Base-by-base conservation (phyloP, 1,140 invertebrate species). In the Apis laboriosa region DNA sequence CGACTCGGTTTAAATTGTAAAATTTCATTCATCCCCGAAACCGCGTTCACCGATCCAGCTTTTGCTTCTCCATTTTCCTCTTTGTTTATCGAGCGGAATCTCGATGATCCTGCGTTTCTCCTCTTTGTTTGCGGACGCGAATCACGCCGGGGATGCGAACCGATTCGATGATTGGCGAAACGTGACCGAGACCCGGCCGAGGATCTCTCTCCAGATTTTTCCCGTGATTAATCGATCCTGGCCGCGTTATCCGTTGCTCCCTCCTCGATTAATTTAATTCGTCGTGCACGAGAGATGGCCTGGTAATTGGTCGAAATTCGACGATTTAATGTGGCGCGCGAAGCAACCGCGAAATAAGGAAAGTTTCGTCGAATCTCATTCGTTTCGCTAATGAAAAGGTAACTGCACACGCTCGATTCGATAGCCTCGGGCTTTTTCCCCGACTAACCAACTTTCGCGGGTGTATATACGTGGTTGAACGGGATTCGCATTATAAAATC, bases 231-330 rank as follows among this genome's bases (percentile, higher is more conserved):
- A 61, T 66, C 73, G 73, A 17, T 67, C 51, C 24, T 67, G 68
- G 60, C 11, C 19, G 24, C 19, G 24, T 43, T 88, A 86, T 85
- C 80, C 70, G 80, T 85, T 86, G 84, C 77, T 77, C 55, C 34
- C 24, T 64, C 60, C 34, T 34, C 34, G 13, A 89, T 89, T 90
- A 84, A 85, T 90, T 89, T 86, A 89, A 90, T 84, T 24, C 80
- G 63, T 68, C 73, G 34, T 9, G 28, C 56, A 49, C 24, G n/a
- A 49, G 49, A 58, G 19, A 74, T 15, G 28, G n/a, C n/a, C 24
- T 28, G 28, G 17, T 19, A 12, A 17, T 21, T 24, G 12, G 43
- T 15, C 11, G 61, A 51, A 74, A 80, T 49, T 49, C 75, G 51
- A 49, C 24, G 73, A 60, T 53, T 75, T 55, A 68, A 56, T 34